Percentiles rank a stretch among this genome's conserved stretches.
These are phyloP conservation scores for Drosophila diplacantha DNA, from an alignment of 2,888 invertebrate genomes.

Conservation along the genomic window DNA sequence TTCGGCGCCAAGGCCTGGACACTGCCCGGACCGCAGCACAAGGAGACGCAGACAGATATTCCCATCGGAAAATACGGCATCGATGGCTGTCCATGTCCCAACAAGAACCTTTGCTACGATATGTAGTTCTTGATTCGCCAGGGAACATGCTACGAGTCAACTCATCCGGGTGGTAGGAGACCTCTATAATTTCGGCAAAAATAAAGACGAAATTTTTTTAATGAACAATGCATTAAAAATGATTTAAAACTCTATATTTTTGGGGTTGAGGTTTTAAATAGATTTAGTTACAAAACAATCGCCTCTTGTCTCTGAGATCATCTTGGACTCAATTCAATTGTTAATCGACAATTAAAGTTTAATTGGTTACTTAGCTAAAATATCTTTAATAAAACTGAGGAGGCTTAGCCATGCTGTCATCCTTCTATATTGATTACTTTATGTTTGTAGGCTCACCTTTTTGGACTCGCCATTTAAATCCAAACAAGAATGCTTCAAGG, in stretches of 20 bases:
- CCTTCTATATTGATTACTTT: not conserved
- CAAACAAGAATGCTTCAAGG: not conserved
- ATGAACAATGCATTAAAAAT: not conserved
- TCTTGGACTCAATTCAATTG: no score
- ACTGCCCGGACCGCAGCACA: slow-evolving; percentile 36
- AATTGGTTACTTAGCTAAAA: not conserved
- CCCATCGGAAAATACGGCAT: slow-evolving; percentile 52
- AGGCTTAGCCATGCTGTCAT: not conserved
- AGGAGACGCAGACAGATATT: slow-evolving; percentile 56
- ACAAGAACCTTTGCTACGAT: slow-evolving; percentile 59
- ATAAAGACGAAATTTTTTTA: not conserved
- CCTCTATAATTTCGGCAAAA: not conserved
- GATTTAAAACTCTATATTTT: not conserved
- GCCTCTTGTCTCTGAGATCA: no score
- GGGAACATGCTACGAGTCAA: not conserved
- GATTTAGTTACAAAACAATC: not conserved
- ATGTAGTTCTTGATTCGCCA: slow-evolving; percentile 23
- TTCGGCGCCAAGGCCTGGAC: slow-evolving; percentile 23
- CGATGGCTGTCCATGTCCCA: slow-evolving; percentile 59
- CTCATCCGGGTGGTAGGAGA: not conserved
- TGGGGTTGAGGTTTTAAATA: no score
- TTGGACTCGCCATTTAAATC: not conserved
- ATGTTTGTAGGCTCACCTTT: not conserved
- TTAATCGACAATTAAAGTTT: not conserved
- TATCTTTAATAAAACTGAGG: not conserved